These are phyloP conservation scores for Halotydeus destructor DNA, from an alignment of 1,140 invertebrate species.

Conservation along the genomic window DNA sequence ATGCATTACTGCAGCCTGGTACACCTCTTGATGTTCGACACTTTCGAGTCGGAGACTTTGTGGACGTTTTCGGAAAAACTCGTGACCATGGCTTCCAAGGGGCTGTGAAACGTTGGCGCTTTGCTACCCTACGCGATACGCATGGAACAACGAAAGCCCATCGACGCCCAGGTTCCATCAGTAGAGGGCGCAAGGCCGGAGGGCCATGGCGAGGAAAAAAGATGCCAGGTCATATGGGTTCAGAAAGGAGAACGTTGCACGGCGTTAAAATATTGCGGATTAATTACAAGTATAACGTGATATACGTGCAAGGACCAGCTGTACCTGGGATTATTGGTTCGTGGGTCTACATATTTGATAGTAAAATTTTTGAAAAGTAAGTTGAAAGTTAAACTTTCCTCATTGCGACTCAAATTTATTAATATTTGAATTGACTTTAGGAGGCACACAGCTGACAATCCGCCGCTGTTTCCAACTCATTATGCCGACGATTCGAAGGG, in stretches of 20 bases:
- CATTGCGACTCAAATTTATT: slow-evolving; percentile 1
- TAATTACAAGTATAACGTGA: slow-evolving; percentile 77
- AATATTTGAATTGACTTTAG: slow-evolving; percentile 9
- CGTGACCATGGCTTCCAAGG: slow-evolving; percentile 93
- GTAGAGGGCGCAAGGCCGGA: slow-evolving; percentile 48
- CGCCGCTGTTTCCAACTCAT: slow-evolving; percentile 60
- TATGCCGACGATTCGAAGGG: slow-evolving; percentile 34
- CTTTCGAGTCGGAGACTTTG: slow-evolving; percentile 68
- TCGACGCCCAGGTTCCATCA: slow-evolving; percentile 70
- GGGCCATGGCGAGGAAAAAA: slow-evolving; percentile 84
- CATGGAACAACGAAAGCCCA: slow-evolving; percentile 91
- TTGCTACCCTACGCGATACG: slow-evolving; percentile 72
- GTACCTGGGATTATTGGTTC: slow-evolving; percentile 58
- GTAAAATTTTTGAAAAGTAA: slow-evolving; percentile 6
- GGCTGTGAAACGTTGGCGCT: slow-evolving; percentile 85
- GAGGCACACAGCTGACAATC: slow-evolving; percentile 21
- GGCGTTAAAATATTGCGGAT: slow-evolving; percentile 69
- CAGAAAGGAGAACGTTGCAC: slow-evolving; percentile 37
- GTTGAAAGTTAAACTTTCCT: not conserved
- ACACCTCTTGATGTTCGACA: slow-evolving; percentile 71
- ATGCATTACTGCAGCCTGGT: slow-evolving; percentile 60
- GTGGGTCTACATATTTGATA: slow-evolving; percentile 23
- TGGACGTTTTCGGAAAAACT: slow-evolving; percentile 76
- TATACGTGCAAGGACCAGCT: slow-evolving; percentile 58
- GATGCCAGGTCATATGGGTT: slow-evolving; percentile 92